Evolutionary conservation across 2,888 invertebrate genomes (phyloP).

Genomic region (Parnassius mnemosyne): DNA sequence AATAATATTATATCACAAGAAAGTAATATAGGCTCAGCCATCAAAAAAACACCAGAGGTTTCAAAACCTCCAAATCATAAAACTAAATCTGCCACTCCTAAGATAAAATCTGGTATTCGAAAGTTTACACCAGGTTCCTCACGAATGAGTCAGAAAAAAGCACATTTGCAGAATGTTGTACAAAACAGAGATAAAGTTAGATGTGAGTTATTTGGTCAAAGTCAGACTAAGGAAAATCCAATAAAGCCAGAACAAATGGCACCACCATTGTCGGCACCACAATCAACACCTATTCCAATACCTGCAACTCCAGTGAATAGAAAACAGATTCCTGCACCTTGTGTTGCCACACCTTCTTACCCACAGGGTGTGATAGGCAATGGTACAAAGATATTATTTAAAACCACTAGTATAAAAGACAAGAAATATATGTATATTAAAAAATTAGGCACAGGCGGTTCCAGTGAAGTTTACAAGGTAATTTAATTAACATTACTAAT

Average conservation of each 20-base stretch:
- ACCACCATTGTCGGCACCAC: not conserved
- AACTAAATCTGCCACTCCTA: conserved; percentile 57
- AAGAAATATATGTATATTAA: conserved; percentile 87
- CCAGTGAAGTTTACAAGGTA: conserved; percentile 89
- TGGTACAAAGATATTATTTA: conserved; percentile 61
- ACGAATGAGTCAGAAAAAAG: conserved; percentile 54
- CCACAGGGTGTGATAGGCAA: conserved; percentile 58
- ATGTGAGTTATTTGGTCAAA: conserved; percentile 59
- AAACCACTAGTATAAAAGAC: conserved; percentile 84
- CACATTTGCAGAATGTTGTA: conserved; percentile 44
- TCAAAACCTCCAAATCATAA: conserved; percentile 47
- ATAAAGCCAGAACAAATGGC: conserved; percentile 14
- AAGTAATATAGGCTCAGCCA: conserved; percentile 36
- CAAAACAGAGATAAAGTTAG: conserved; percentile 63
- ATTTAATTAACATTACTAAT: conserved; percentile 24
- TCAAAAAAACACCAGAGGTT: conserved; percentile 56
- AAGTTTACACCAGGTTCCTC: conserved; percentile 63
- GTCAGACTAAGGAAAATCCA: conserved; percentile 39
- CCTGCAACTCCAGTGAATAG: conserved; percentile 59
- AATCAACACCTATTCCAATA: not conserved
- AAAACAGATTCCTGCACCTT: conserved; percentile 51
- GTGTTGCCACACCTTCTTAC: conserved; percentile 67
- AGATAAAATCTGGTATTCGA: conserved; percentile 64
- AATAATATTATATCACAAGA: conserved; percentile 31
- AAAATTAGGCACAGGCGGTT: conserved; percentile 92